Evolutionary conservation across 2,113 vertebrate genomes (phyloP), one percentile per base, ranked within the genome.

Genomic region (Pardalotus punctatus): DNA sequence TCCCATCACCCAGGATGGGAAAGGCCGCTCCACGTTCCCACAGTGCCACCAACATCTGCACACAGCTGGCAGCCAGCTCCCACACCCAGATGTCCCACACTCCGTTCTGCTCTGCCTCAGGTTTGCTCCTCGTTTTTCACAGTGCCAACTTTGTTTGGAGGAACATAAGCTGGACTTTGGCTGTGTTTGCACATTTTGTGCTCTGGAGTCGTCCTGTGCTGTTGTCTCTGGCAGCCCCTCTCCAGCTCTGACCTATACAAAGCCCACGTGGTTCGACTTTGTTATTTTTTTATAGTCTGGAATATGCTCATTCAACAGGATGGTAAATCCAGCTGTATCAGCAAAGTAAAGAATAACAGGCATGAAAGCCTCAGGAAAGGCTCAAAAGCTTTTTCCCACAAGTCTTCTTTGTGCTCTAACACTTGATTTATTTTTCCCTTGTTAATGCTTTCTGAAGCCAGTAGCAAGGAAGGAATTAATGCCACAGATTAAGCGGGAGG

Each of bases 391-490:
- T 84, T 95, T 96, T 96, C 96, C 96, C 96, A 96, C 92, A 96
- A 90, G 94, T 94, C 90, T 84, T 74, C 88, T 95, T 96, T 97
- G 94, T 95, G 90, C 90, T 86, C 90, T 81, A 81, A 86, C 86
- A 88, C 93, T 95, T 95, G 96, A 96, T 96, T 96, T 96, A 90
- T 95, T 93, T 96, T 96, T 93, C 96, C 93, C 88, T 76, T 88
- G 94, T 90, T 95, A 93, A 92, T 67, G 80, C 88, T 92, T 95
- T 93, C 88, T 76, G 96, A 95, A 96, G 95, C 93, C 94, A 90
- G 90, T 93, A 90, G 92, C 96, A 96, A 96, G 90, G 94, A 96
- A 93, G 86, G 86, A 96, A 96, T 95, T 86, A 92, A 92, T 65
- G 92, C 18, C 72, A 42, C 72, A 53, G 92, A 95, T 94, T 73